phyloP scores from a whole-genome alignment of 2,888 invertebrate species.

The Elaeidobius kamerunicus region DNA sequence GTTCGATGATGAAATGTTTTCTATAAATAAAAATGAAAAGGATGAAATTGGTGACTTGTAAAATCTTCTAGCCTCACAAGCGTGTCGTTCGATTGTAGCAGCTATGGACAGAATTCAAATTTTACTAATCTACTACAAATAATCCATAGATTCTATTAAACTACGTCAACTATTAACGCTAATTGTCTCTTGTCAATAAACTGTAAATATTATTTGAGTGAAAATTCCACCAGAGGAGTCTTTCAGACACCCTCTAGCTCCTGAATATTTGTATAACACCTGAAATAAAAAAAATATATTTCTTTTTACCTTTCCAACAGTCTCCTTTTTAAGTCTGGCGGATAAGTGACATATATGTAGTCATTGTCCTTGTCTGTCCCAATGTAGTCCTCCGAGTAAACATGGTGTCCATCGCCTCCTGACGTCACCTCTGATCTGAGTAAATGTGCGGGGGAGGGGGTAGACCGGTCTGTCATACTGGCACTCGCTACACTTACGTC shows the following conservation, averaged over 20 bases:
- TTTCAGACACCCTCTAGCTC: too few species aligned
- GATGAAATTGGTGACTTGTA: conserved; percentile 5
- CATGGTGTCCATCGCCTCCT: conserved; percentile 44
- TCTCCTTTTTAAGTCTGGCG: conserved; percentile 79
- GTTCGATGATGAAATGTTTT: too few species aligned
- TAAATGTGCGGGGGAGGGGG: conserved; percentile 62
- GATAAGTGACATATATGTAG: conserved; percentile 86
- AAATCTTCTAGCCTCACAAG: conserved; percentile 54
- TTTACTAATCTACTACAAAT: too few species aligned
- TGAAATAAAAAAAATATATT: conserved; percentile 21
- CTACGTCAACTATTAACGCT: too few species aligned
- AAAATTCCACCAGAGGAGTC: too few species aligned
- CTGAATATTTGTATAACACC: too few species aligned
- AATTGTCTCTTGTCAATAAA: too few species aligned
- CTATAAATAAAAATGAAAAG: background rate
- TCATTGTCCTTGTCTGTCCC: conserved; percentile 59
- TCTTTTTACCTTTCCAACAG: conserved; percentile 70
- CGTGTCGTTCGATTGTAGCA: conserved; percentile 82
- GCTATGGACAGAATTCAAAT: conserved; percentile 51
- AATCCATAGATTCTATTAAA: too few species aligned
- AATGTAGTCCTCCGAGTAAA: conserved; percentile 51
- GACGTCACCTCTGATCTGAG: conserved; percentile 47
- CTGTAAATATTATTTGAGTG: too few species aligned
- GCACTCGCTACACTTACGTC: conserved; percentile 67
- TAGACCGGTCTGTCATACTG: conserved; percentile 64